Base-by-base conservation (phyloP, 2,113 vertebrate species). In the Caranx ignobilis region DNA sequence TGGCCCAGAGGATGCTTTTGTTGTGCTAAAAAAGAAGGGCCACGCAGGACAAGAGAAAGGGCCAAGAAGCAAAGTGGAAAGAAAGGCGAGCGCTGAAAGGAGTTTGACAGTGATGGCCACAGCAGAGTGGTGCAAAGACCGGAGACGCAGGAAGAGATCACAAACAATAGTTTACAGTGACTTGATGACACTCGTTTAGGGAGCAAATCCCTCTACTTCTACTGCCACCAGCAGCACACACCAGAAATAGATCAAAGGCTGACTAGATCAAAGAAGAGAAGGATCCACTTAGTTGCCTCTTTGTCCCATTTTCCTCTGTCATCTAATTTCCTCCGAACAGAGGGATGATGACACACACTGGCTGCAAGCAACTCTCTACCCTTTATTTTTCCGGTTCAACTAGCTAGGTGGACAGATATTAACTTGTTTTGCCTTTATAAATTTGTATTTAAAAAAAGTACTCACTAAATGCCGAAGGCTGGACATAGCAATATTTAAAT, bases 181-280 rank as follows among this genome's bases (percentile, higher is more conserved):
- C 76, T 69, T 72, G 43, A 78, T 84, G 74, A 67, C 66, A 67
- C 62, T 79, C 50, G 52, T 88, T 83, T 87, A 71, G 37, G 68
- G 59, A 77, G 57, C 48, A 66, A 78, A 82, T 77, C 77, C 61
- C 59, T 76, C 64, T 75, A 67, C 72, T 84, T 80, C 56, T 65
- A 75, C 71, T 59, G 72, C 62, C 65, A 71, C 15, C 67, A 87
- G 16, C 56, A 78, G 68, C 79, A 79, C 60, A 72, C 81, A 78
- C 77, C 81, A 87, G 32, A 81, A 86, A 86, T 75, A 92, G 88
- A 91, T 92, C 83, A 94, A 93, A 91, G 84, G 41, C 75, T 18
- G 55, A 77, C 84, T 39, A 81, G 67, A 89, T 90, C 72, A 90
- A 87, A 91, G 88, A 65, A 65, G 68, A 59, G 76, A 73, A 47